Percentiles rank a stretch among this genome's conserved stretches.
These are phyloP conservation scores for Pteruthius melanotis DNA, from an alignment of 2,113 vertebrate genomes.

Conservation along the genomic window DNA sequence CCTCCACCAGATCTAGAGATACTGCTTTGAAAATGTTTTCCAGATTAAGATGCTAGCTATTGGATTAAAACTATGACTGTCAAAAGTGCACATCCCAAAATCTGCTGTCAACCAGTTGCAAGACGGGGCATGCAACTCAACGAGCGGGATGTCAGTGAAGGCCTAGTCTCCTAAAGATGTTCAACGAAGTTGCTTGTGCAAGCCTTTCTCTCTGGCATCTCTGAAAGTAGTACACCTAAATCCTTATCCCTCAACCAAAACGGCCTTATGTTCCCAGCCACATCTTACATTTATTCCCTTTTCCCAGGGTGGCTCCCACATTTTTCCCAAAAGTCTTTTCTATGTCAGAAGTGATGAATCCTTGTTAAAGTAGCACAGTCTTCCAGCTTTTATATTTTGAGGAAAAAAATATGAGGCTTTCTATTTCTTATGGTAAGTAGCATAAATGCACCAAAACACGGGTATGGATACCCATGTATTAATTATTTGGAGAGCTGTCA, in stretches of 20 bases:
- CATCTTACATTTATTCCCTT: background rate
- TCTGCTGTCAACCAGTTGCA: background rate
- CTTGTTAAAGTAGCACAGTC: slow-evolving; percentile 44
- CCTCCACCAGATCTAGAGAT: background rate
- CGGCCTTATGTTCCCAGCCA: background rate
- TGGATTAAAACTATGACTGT: background rate
- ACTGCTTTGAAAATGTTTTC: background rate
- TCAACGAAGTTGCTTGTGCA: background rate
- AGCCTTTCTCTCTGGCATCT: background rate
- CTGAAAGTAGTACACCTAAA: background rate
- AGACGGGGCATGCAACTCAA: background rate
- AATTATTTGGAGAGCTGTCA: slow-evolving; percentile 80
- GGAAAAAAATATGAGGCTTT: background rate
- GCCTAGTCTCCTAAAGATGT: background rate
- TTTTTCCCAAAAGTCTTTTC: slow-evolving; percentile 6
- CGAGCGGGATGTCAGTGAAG: background rate
- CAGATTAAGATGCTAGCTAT: background rate
- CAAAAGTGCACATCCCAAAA: background rate
- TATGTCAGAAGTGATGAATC: slow-evolving; percentile 13
- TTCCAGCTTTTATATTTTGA: slow-evolving; percentile 36
- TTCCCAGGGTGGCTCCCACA: slow-evolving; percentile 26
- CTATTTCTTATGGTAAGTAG: slow-evolving; percentile 32
- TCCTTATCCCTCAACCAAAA: background rate
- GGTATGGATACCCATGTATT: slow-evolving; percentile 24
- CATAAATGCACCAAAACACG: background rate